Base-by-base conservation (phyloP, 2,113 vertebrate genomes). In the rat (Rattus norvegicus) region DNA sequence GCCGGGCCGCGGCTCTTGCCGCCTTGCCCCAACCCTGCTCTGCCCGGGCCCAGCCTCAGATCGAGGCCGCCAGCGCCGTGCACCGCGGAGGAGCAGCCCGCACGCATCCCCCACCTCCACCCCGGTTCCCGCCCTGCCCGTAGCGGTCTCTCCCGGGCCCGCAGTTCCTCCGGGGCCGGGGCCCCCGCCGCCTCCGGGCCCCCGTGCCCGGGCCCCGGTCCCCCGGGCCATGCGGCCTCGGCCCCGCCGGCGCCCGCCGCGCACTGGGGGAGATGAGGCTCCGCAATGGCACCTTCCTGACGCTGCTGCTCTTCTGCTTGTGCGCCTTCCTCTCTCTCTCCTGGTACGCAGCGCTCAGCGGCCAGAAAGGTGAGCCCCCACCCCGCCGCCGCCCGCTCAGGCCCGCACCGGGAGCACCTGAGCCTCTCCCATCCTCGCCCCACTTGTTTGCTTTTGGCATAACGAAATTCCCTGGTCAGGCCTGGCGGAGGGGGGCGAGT, bases 331-430 rank as follows among this genome's bases (percentile, higher is more conserved):
- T 99, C 97, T 99, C 99, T 88, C 98, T 99, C 86, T 99, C 99
- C 98, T 99, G 99, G 99, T 99, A 99, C 99, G 99, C 99, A 97
- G 99, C 99, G 97, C 99, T 99, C 99, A 99, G 99, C 99, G 99
- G 99, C 98, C 99, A 99, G 98, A 99, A 99, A 99, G 99, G 99
- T 99, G 98, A 98, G 98, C 75, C 65, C 76, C 30, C 47, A 22
- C 88, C 33, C 85, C 26, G 8, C 67, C n/a, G 1, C 47, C n/a
- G 70, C 85, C 76, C 80, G 49, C 84, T 59, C 92, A 2, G 20
- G 83, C 94, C 61, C 49, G 67, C 80, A 80, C 52, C 52, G 7
- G 69, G 69, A n/a, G 24, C 63, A 73, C 33, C 47, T n/a, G 69
- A 87, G 76, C 49, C 94, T 77, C 94, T 89, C 92, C 90, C 49